phyloP scores from a whole-genome alignment of 2,797 vertebrate species.

The Sebastes baramenuke region DNA sequence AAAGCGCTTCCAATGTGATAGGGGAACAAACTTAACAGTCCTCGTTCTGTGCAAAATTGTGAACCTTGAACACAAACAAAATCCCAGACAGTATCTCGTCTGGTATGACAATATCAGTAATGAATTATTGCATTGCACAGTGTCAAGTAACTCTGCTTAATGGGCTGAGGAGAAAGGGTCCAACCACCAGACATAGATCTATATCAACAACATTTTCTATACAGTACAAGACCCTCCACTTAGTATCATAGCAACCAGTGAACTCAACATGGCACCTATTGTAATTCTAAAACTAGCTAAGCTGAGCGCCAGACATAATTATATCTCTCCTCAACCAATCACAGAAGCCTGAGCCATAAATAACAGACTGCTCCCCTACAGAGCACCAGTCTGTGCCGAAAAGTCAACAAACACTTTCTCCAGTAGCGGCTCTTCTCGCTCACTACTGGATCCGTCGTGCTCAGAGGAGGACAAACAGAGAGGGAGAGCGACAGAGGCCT shows the following conservation, averaged over 20 bases:
- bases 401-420: slow-evolving; percentile 82
- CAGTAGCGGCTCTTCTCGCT: slow-evolving; percentile 58
- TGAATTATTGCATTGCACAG: neutral
- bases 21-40: neutral
- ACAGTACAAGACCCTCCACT: slow-evolving; percentile 39
- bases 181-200: neutral
- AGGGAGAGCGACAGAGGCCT: slow-evolving; percentile 31
- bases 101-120: neutral
- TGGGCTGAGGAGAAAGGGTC: neutral
- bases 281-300: slow-evolving; percentile 69
- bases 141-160: neutral
- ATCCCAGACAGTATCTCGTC: neutral
- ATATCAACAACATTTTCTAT: slow-evolving; percentile 35
- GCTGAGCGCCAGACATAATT: slow-evolving; percentile 76
- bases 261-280: slow-evolving; percentile 74
- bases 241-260: slow-evolving; percentile 77
- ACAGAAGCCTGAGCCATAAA: slow-evolving; percentile 76
- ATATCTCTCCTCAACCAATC: slow-evolving; percentile 78
- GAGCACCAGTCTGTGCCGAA: slow-evolving; percentile 72
- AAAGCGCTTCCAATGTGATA: neutral
- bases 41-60: neutral
- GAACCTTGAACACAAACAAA: neutral
- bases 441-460: slow-evolving; percentile 58
- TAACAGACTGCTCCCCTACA: slow-evolving; percentile 78
- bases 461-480: slow-evolving; percentile 45